Evolutionary conservation across 1,140 invertebrate genomes (phyloP), one percentile per base, ranked within the genome.

Genomic region (Drosophila yakuba): DNA sequence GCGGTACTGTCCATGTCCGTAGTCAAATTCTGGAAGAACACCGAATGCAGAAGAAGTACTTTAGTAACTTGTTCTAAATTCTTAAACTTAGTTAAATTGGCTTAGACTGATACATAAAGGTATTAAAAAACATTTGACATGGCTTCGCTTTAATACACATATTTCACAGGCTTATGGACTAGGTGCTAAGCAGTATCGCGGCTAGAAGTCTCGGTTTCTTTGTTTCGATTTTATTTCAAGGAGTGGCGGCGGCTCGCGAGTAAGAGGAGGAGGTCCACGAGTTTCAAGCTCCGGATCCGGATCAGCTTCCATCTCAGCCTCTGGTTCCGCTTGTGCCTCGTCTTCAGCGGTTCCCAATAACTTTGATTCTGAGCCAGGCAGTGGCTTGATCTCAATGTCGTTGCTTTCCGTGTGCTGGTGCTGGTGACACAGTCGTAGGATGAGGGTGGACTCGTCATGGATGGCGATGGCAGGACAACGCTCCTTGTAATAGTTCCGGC

Each of bases 401-500:
- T 91, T 91, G 54, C 91, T 92, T 47, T 88, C 80, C 25, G 82
- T 68, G 44, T 92, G 92, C 60, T 80, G 78, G 73, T 92, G 92
- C 55, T 90, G 83, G 60, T 92, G 92, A 38, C 90, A 92, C 6
- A 92, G 45, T 7, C 90, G 63, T 41, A 92, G 43, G n/a, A 90
- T 91, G 1, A 90, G 45, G 7, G 90, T 83, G 1, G 68, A 82
- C 32, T 92, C 92, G 55, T 92, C 91, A 25, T 92, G 90, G 15
- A 92, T 92, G 1, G 91, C 92, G 35, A 92, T 92, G 41, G 92
- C 91, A 14, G 92, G 92, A 51, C 92, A 92, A 12, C 92, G 92
- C 12, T 91, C 86, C 43, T 86, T 89, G 36, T 92, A 92, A 67
- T 92, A 92, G 55, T 92, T 90, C 10, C 92, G 90, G 45, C 92